phyloP scores from a whole-genome alignment of 2,113 vertebrate species.

The Sialia sialis region DNA sequence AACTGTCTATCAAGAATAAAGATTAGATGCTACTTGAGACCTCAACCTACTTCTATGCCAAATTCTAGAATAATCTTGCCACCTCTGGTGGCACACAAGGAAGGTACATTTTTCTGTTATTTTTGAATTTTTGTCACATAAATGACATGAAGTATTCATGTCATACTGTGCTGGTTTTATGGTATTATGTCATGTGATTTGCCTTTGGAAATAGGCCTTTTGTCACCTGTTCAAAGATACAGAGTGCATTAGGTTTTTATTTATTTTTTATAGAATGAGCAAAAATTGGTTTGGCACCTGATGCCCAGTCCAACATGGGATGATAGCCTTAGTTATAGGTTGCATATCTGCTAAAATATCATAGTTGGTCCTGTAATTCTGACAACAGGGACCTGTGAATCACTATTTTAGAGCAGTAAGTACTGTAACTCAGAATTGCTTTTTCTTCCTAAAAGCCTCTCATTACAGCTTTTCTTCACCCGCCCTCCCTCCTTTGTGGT shows the following conservation, averaged over 20 bases:
- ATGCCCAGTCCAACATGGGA: not conserved
- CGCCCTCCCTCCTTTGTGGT: not conserved
- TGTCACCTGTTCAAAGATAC: not conserved
- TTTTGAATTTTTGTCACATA: constrained; percentile 3
- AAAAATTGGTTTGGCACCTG: not conserved
- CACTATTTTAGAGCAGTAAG: not conserved
- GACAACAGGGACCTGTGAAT: not conserved
- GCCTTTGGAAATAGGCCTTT: not conserved
- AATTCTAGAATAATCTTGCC: constrained; percentile 32
- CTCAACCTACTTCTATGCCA: constrained; percentile 51
- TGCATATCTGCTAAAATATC: not conserved
- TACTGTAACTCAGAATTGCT: not conserved
- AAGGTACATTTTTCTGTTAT: not conserved
- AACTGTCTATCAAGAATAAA: constrained; percentile 46
- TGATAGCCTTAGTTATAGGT: not conserved
- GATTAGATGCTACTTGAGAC: constrained; percentile 42
- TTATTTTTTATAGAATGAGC: not conserved
- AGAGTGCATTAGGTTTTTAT: not conserved
- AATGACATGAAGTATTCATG: not conserved
- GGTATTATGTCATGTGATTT: not conserved
- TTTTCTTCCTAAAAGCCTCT: not conserved
- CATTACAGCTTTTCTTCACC: not conserved
- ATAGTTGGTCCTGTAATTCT: not conserved
- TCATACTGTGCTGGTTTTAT: not conserved
- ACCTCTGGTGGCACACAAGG: not conserved